phyloP scores from a whole-genome alignment of 2,113 vertebrate genomes.

The Epinephelus cyanopodus region DNA sequence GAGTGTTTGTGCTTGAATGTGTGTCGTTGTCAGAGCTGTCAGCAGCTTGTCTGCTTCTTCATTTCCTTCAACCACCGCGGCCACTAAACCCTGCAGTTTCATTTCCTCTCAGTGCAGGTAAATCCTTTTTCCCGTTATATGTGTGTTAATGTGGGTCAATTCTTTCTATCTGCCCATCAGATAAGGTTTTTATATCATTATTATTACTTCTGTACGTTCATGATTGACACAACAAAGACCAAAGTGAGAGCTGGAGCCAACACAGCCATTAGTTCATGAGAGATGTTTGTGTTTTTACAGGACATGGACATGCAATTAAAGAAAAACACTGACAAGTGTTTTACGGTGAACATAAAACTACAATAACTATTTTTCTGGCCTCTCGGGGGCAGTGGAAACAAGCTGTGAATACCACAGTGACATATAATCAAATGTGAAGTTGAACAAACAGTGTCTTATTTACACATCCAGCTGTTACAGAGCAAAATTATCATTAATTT shows the following conservation, averaged over 20 bases:
- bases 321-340: neutral
- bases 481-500: too few relatives aligned
- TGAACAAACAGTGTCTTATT: too few relatives aligned
- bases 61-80: conserved; percentile 50
- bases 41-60: conserved; percentile 45
- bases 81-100: conserved; percentile 38
- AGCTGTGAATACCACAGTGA: neutral
- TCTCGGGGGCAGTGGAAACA: too few relatives aligned
- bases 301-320: neutral
- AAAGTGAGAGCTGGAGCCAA: neutral
- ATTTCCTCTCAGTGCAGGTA: conserved; percentile 64
- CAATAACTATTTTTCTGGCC: neutral
- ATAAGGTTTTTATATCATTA: conserved; percentile 23
- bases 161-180: conserved; percentile 24
- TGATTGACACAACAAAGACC: neutral
- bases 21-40: conserved; percentile 60
- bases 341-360: neutral
- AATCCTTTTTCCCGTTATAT: conserved; percentile 28
- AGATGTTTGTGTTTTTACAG: neutral
- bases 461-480: too few relatives aligned
- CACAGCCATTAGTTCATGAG: neutral
- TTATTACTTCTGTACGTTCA: conserved; percentile 27
- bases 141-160: conserved; percentile 7
- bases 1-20: conserved; percentile 37
- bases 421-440: too few relatives aligned